Conservation (phyloP, 2,113 vertebrate species). For the Lates calcarifer region DNA sequence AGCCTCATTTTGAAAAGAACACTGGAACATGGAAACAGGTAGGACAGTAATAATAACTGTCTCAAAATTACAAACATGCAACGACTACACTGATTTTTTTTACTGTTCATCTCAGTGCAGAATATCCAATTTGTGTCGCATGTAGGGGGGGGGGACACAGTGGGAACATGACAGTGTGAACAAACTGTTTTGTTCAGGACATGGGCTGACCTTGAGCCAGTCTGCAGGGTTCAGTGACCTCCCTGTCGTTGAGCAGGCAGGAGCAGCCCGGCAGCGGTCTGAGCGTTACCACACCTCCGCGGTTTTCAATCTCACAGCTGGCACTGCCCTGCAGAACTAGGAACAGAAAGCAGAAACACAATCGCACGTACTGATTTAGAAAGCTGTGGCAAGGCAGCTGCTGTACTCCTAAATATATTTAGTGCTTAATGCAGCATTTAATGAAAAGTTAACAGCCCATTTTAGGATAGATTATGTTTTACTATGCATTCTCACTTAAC, state of each 20-base stretch:
- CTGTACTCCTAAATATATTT: slow-evolving; percentile 11
- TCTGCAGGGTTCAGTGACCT: slow-evolving; percentile 88
- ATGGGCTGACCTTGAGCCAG: slow-evolving; percentile 91
- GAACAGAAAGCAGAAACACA: slow-evolving; percentile 35
- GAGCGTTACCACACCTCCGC: slow-evolving; percentile 89
- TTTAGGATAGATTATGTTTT: slow-evolving; percentile 4
- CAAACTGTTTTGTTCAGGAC: slow-evolving; percentile 7
- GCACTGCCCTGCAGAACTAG: slow-evolving; percentile 90
- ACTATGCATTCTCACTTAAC: neutral
- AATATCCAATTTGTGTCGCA: neutral
- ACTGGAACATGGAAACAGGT: neutral
- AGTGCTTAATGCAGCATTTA: slow-evolving; percentile 16
- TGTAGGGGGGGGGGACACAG: neutral
- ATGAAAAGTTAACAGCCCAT: slow-evolving; percentile 10
- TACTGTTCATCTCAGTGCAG: neutral
- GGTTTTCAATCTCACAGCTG: slow-evolving; percentile 91
- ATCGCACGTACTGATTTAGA: slow-evolving; percentile 35
- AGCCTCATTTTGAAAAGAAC: neutral
- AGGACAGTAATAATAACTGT: neutral
- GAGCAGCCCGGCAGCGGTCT: slow-evolving; percentile 83
- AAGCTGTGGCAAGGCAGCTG: slow-evolving; percentile 19
- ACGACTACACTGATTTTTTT: neutral
- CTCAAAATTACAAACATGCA: neutral
- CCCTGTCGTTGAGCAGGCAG: slow-evolving; percentile 90
- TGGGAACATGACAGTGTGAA: neutral